These are phyloP conservation scores for Arrhamphus sclerolepis DNA, from an alignment of 2,797 vertebrate genomes.

Conservation along the genomic window DNA sequence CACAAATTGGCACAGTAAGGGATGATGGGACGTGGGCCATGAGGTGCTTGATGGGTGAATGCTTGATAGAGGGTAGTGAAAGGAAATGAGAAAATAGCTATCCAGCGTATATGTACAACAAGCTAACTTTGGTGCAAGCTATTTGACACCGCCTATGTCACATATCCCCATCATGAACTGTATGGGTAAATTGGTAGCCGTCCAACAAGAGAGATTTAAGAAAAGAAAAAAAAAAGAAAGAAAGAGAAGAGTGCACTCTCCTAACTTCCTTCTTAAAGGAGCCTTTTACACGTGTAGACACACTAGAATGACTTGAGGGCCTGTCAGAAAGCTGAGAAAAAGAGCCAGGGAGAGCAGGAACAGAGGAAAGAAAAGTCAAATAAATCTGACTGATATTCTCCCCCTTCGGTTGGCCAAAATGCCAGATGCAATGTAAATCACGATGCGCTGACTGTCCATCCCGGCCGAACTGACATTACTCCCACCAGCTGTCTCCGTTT, in stretches of 20 bases:
- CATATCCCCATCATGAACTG: constrained; percentile 48
- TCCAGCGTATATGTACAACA: constrained; percentile 49
- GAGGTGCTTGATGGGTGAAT: constrained; percentile 19
- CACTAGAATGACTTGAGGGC: constrained; percentile 81
- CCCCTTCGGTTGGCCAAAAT: constrained; percentile 76
- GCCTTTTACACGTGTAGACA: constrained; percentile 76
- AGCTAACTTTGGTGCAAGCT: constrained; percentile 39
- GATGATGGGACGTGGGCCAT: constrained; percentile 53
- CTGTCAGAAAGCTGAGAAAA: constrained; percentile 74
- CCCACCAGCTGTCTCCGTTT: constrained; percentile 78
- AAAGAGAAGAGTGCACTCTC: constrained; percentile 41
- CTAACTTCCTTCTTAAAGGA: constrained; percentile 69
- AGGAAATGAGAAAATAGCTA: constrained; percentile 25
- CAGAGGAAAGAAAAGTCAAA: constrained; percentile 79
- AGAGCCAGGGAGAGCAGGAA: constrained; percentile 61
- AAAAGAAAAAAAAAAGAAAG: constrained; percentile 11
- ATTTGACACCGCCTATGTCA: constrained; percentile 38
- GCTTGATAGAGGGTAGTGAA: constrained; percentile 20
- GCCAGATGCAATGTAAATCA: constrained; percentile 84
- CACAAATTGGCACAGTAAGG: constrained; percentile 75
- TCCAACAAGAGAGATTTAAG: constrained; percentile 40
- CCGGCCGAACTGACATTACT: constrained; percentile 76
- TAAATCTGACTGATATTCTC: constrained; percentile 84
- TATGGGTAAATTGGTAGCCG: constrained; percentile 71
- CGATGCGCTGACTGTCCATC: constrained; percentile 73